Base-by-base conservation (phyloP, 2,113 vertebrate genomes). In the Lophochroa leadbeateri region DNA sequence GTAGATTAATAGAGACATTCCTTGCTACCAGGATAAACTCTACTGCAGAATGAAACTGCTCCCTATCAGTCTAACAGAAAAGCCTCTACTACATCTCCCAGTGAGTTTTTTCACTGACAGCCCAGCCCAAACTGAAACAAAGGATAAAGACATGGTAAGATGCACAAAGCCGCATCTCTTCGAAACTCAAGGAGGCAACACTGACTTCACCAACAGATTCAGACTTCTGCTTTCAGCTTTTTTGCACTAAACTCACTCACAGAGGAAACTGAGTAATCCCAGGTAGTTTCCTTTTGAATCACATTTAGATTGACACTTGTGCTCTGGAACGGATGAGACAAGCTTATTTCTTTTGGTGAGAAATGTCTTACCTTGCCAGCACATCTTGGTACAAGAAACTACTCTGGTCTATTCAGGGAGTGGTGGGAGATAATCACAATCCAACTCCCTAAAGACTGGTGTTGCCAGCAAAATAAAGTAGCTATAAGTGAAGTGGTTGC, bases 271-370 rank as follows among this genome's bases (percentile, higher is more conserved):
- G 91, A 96, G 83, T 95, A 96, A 96, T 93, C 49, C 70, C 91
- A 96, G 81, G 81, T 92, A 94, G 88, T 96, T 92, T 95, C 63
- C 78, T 91, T 95, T 31, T 96, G 81, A 96, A 82, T 94, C 82
- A 78, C 39, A 41, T 44, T 23, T 49, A 79, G 57, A 58, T 58
- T 44, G 44, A 82, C 41, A 69, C 84, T 70, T 82, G 41, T 39
- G 13, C 20, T 82, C 67, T 84, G 41, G 50, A 92, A 91, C 25
- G 8, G 9, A 81, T 29, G 53, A 71, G 25, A 86, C 43, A 79
- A 86, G 9, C 4, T 37, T 41, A 37, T 46, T 85, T 90, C 31
- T 80, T 49, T 55, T 61, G 53, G 31, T 46, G 18, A 92, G 57
- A 87, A 95, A 89, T 44, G 24, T 72, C 74, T 85, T 53, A 60